phyloP scores from a whole-genome alignment of 1,140 invertebrate genomes.

The Ectropis grisescens region DNA sequence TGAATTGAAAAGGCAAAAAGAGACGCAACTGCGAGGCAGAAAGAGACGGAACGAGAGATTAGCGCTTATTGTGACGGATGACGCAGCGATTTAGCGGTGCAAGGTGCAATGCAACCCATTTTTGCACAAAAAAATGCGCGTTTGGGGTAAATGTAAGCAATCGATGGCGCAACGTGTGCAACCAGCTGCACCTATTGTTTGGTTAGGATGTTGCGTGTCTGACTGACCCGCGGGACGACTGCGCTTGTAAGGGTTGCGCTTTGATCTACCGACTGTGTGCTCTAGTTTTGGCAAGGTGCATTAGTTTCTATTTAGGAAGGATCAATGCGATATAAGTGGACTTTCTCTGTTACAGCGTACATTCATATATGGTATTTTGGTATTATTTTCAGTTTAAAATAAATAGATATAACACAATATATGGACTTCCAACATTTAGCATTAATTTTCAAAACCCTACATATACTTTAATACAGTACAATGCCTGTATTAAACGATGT shows the following conservation, averaged over 20 bases:
- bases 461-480: too few relatives aligned
- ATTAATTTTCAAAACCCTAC: too few relatives aligned
- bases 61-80: conserved; percentile 32
- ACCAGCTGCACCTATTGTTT: conserved; percentile 57
- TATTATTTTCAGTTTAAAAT: too few relatives aligned
- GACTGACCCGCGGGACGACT: conserved; percentile 25
- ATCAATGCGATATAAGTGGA: conserved; percentile 1
- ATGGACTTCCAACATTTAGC: too few relatives aligned
- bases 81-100: conserved; percentile 32
- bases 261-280: conserved; percentile 26
- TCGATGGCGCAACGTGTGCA: conserved; percentile 45
- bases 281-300: conserved; percentile 16
- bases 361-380: too few relatives aligned
- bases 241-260: conserved; percentile 36
- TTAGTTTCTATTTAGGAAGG: conserved; percentile 1
- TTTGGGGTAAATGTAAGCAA: conserved; percentile 28
- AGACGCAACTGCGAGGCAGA: conserved; percentile 21
- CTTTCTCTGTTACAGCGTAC: too few relatives aligned
- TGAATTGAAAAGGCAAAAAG: conserved; percentile 23
- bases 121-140: conserved; percentile 39
- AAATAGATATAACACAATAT: too few relatives aligned
- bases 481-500: too few relatives aligned
- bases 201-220: conserved; percentile 42
- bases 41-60: conserved; percentile 32
- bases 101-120: conserved; percentile 61